Conservation (phyloP, 2,888 invertebrate species). For the Noctua fimbriata region DNA sequence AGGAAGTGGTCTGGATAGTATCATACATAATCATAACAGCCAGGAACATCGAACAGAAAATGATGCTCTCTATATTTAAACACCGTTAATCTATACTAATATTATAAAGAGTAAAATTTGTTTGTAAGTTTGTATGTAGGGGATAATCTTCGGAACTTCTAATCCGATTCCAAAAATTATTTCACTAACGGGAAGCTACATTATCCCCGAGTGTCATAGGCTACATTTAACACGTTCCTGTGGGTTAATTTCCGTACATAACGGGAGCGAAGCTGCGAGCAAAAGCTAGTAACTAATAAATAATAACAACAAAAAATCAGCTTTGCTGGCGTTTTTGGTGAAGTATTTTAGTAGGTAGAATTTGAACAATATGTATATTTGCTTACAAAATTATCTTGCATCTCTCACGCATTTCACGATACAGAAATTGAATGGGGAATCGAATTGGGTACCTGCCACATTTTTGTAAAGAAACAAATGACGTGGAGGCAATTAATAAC, state of each 20-base stretch:
- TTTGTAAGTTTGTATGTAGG: too few species aligned
- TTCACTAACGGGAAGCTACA: too few species aligned
- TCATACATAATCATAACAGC: slow-evolving; percentile 42
- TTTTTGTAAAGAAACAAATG: not conserved
- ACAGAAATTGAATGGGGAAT: not conserved
- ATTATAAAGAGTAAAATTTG: too few species aligned
- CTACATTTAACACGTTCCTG: too few species aligned
- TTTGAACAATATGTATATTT: not conserved
- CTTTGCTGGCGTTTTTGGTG: not conserved
- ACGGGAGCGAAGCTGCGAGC: too few species aligned
- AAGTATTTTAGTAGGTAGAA: not conserved
- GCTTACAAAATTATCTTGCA: not conserved
- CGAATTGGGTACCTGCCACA: not conserved
- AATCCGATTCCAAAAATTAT: too few species aligned
- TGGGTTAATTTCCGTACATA: too few species aligned
- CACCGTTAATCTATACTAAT: slow-evolving; percentile 14
- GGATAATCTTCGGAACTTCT: too few species aligned
- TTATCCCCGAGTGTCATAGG: too few species aligned
- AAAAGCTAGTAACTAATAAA: slow-evolving; percentile 29
- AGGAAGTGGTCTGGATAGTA: slow-evolving; percentile 47
- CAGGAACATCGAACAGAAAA: slow-evolving; percentile 37
- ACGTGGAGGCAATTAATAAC: not conserved
- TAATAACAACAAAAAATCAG: slow-evolving; percentile 17
- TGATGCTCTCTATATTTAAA: slow-evolving; percentile 41
- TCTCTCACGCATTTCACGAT: not conserved